These are phyloP conservation scores for Pararge aegeria DNA, from an alignment of 1,140 invertebrate genomes.

Conservation along the genomic window DNA sequence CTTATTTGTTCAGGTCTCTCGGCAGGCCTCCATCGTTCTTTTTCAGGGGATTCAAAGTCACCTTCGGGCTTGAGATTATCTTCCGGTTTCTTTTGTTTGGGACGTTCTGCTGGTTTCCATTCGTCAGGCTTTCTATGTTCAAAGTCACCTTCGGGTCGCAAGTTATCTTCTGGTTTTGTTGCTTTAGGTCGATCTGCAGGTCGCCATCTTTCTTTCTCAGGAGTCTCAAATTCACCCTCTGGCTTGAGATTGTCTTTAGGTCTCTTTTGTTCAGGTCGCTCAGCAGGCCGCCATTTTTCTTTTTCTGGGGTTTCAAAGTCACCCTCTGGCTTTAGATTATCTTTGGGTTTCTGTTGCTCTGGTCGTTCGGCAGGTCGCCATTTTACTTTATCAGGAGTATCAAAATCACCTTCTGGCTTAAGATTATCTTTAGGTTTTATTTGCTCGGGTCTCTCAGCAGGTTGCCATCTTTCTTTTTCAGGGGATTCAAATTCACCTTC, in stretches of 20 bases:
- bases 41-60: slow-evolving; percentile 57
- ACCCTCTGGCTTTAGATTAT: slow-evolving; percentile 80
- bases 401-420: slow-evolving; percentile 80
- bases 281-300: slow-evolving; percentile 76
- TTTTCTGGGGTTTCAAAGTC: slow-evolving; percentile 78
- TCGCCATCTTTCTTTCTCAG: slow-evolving; percentile 56
- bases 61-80: slow-evolving; percentile 83
- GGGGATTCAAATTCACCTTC: slow-evolving; percentile 82
- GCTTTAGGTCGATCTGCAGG: slow-evolving; percentile 32
- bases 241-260: slow-evolving; percentile 80
- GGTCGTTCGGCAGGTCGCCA: slow-evolving; percentile 64
- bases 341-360: slow-evolving; percentile 63
- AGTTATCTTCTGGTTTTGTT: slow-evolving; percentile 79
- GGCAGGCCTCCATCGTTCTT: slow-evolving; percentile 73
- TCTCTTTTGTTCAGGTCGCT: slow-evolving; percentile 72
- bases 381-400: slow-evolving; percentile 46
- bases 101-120: slow-evolving; percentile 78
- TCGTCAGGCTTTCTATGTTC: slow-evolving; percentile 70
- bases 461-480: slow-evolving; percentile 70
- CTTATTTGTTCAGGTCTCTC: slow-evolving; percentile 75
- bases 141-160: slow-evolving; percentile 83
- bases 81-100: slow-evolving; percentile 71
- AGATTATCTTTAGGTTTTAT: slow-evolving; percentile 82
- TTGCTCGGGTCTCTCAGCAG: slow-evolving; percentile 81
- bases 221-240: slow-evolving; percentile 75